A percentile compares a stretch with the other conserved stretches of the same genome.
phyloP scores from a whole-genome alignment of 2,113 vertebrate species.

The Forbesichthys papilliferus region DNA sequence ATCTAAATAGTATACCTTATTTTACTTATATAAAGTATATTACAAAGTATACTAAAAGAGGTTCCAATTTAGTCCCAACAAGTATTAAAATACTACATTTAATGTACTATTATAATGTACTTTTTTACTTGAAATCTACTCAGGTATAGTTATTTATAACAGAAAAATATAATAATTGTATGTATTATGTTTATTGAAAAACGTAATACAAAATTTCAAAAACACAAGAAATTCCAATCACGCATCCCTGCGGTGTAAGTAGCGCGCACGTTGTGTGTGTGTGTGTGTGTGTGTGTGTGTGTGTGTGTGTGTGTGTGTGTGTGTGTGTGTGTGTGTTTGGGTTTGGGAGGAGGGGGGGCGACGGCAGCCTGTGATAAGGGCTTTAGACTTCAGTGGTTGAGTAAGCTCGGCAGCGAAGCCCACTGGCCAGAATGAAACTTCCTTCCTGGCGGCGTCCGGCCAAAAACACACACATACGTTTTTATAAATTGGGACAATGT shows the following conservation, averaged over 20 bases:
- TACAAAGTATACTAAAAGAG: too few relatives aligned
- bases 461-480: neutral
- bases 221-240: neutral
- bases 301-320: slow-evolving; percentile 1
- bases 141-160: too few relatives aligned
- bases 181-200: neutral
- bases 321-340: slow-evolving; percentile 6
- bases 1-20: too few relatives aligned
- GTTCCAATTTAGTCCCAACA: too few relatives aligned
- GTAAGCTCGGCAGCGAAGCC: slow-evolving; percentile 35
- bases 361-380: neutral
- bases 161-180: too few relatives aligned
- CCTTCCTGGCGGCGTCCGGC: slow-evolving; percentile 47
- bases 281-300: neutral
- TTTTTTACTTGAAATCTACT: too few relatives aligned
- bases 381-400: slow-evolving; percentile 22
- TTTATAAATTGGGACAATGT: slow-evolving; percentile 52
- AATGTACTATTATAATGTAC: too few relatives aligned
- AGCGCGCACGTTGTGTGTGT: neutral
- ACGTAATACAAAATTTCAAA: neutral
- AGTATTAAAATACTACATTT: too few relatives aligned
- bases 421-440: slow-evolving; percentile 40
- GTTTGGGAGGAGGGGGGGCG: neutral
- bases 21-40: too few relatives aligned
- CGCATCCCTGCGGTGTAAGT: neutral